Base-by-base conservation (phyloP, 1,140 invertebrate genomes). In the Solenopsis invicta region DNA sequence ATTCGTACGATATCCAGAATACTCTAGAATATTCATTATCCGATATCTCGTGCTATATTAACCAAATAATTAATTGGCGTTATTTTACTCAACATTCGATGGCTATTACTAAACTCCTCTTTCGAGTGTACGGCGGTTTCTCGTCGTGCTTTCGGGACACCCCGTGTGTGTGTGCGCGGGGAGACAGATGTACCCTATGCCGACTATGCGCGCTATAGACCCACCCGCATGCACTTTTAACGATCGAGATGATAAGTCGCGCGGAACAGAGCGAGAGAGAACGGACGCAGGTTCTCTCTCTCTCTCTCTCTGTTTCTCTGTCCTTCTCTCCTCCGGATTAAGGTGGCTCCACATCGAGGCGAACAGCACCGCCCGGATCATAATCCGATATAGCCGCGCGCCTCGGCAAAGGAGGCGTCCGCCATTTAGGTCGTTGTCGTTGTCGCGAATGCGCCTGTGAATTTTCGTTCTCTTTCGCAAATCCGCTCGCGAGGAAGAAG, bases 191-290 rank as follows among this genome's bases (percentile, higher is more conserved):
- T 88, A 87, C 85, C 71, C 72, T 76, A 86, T 81, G 78, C 84
- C 85, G 85, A 61, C 78, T 78, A 72, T 71, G 87, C 85, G 84
- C 85, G 84, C 81, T 75, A 86, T 54, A 87, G 85, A 90, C 89
- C 88, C 86, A 90, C 89, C 89, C 89, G 89, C 87, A 90, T 90
- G 88, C 88, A 78, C 74, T 89, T 86, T 90, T 87, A 89, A 90
- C 88, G 88, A 90, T 80, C 81, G 88, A 64, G 69, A 88, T 86
- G 89, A 90, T 86, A 89, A 90, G 89, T 90, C 86, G 88, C 52
- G 76, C 76, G 34, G 59, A 90, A 88, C 74, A 69, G 86, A 67
- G 69, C 52, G 62, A 78, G 52, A 45, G 61, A 54, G 74, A 29
- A 29, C 50, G 54, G 37, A 48, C 29, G n/a, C 45, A 41, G 87